Evolutionary conservation across 2,888 invertebrate genomes (phyloP), one percentile per base, ranked within the genome.

Genomic region (Chesias legatella): DNA sequence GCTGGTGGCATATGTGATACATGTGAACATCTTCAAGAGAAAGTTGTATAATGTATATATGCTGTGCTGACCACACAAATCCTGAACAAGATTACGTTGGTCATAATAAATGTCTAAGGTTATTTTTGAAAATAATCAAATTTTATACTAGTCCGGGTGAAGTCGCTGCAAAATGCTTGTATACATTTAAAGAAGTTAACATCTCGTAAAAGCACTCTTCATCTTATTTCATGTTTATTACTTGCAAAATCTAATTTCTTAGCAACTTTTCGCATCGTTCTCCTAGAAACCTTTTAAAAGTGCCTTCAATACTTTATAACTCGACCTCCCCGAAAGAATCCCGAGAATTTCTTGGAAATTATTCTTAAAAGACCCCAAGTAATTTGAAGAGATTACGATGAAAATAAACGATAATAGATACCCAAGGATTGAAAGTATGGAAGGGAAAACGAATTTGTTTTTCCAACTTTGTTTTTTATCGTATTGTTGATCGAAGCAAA

Each of bases 381-480:
- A 46, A 53, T 48, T 50, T 42, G 36, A 39, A 48, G 41, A 51
- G 38, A 51, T 55, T 51, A 51, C 40, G 37, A 41, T 26, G 39
- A 35, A 48, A 51, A 55, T 43, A 49, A 41, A 47, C 39, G 51
- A 42, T 47, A 48, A 49, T 51, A 48, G 38, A 45, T 39, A 51
- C 32, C 41, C 34, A 46, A 43, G 38, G 28, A 31, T 36, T 30
- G 26, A 35, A 48, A 44, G 40, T 48, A 39, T 24, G 7, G 10
- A 26, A 41, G 40, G 33, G 38, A 43, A 43, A 39, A 33, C 21
- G 33, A 35, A 33, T 39, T 46, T 43, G 17, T 29, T 39, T 26
- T 10, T 3, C 17, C 22, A 40, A 25, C 35, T 40, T 39, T 22
- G 29, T 32, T 45, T 27, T 17, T 17, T 17, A 17, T 17, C 13